phyloP scores from a whole-genome alignment of 2,113 vertebrate genomes.

The Aspidoscelis tigris region DNA sequence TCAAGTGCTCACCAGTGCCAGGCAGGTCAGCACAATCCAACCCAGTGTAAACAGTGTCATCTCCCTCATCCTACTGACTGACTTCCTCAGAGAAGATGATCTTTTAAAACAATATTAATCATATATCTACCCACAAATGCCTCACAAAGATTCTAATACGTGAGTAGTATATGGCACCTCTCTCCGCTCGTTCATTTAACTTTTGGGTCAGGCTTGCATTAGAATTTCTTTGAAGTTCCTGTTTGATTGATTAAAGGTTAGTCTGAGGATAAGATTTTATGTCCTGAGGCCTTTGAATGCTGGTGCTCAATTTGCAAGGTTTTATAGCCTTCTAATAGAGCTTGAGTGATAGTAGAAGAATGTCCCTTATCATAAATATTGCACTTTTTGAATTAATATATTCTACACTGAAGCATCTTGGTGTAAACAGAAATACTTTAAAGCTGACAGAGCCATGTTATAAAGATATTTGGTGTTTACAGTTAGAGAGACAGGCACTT shows the following conservation, averaged over 20 bases:
- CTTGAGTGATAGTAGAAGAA: constrained; percentile 42
- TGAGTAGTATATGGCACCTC: constrained; percentile 35
- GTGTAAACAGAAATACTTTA: constrained; percentile 45
- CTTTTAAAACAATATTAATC: constrained; percentile 56
- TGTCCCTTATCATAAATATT: constrained; percentile 49
- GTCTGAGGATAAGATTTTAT: constrained; percentile 43
- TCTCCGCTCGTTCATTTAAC: not conserved
- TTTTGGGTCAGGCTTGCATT: not conserved
- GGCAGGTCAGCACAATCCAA: constrained; percentile 47
- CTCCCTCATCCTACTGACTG: constrained; percentile 33
- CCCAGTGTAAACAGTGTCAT: constrained; percentile 1
- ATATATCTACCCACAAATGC: constrained; percentile 45
- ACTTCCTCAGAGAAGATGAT: constrained; percentile 52
- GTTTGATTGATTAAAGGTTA: constrained; percentile 13
- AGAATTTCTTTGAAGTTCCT: constrained; percentile 21
- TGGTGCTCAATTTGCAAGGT: constrained; percentile 5
- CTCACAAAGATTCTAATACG: constrained; percentile 59
- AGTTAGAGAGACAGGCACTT: constrained; percentile 43
- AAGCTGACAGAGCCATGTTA: constrained; percentile 25
- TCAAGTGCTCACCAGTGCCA: constrained; percentile 59
- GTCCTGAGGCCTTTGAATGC: constrained; percentile 46
- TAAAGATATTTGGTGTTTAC: constrained; percentile 35
- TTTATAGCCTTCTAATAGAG: constrained; percentile 18
- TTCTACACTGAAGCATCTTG: constrained; percentile 32
- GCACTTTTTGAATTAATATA: constrained; percentile 49